Conservation (phyloP, 2,888 invertebrate species). For the Callinectes sapidus region DNA sequence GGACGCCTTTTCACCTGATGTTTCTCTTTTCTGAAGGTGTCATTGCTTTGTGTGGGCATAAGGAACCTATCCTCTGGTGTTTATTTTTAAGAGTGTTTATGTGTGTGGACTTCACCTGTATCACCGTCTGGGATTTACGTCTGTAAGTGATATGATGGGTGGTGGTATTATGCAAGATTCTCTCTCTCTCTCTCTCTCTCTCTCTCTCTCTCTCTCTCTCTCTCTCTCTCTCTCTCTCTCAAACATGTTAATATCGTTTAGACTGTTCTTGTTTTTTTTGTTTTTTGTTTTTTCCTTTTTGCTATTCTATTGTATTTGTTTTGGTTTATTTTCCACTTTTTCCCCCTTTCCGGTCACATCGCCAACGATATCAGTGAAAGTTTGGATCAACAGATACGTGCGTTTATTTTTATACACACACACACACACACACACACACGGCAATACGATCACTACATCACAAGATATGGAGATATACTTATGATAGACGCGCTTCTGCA, state of each 20-base stretch:
- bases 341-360: too few relatives aligned
- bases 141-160: background rate
- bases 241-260: too few relatives aligned
- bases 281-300: too few relatives aligned
- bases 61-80: background rate
- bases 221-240: background rate
- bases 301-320: background rate
- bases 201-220: conserved; percentile 37
- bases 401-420: background rate
- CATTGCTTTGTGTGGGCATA: background rate
- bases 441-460: background rate
- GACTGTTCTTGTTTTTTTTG: background rate
- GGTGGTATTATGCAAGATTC: background rate
- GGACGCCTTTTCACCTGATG: background rate
- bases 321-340: background rate
- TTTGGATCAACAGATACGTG: too few relatives aligned
- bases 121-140: background rate
- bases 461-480: background rate
- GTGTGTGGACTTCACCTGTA: background rate
- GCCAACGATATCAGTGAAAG: too few relatives aligned
- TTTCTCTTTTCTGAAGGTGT: background rate
- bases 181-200: conserved; percentile 37
- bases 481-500: background rate
- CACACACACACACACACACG: background rate
- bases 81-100: background rate